These are phyloP conservation scores for Litoditis marina DNA, from an alignment of 2,888 invertebrate genomes.

Conservation along the genomic window DNA sequence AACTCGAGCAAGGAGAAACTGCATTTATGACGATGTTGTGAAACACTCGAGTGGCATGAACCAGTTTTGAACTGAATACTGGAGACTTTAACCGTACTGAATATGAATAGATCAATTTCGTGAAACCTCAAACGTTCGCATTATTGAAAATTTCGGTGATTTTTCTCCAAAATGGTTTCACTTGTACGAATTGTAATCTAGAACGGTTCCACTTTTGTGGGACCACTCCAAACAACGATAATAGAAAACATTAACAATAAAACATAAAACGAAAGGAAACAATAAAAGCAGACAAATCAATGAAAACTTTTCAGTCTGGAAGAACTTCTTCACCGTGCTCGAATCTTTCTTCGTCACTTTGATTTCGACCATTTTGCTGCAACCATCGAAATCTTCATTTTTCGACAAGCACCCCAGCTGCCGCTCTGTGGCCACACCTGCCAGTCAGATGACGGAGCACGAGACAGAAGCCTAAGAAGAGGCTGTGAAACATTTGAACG, in stretches of 20 bases:
- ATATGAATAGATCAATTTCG: too few species aligned
- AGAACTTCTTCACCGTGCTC: slow-evolving; percentile 53
- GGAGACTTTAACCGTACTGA: too few species aligned
- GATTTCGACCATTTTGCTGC: slow-evolving; percentile 53
- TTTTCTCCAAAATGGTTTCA: too few species aligned
- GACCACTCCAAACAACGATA: not conserved
- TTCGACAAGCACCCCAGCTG: slow-evolving; percentile 50
- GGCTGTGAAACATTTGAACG: not conserved
- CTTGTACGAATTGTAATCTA: not conserved
- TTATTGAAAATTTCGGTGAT: too few species aligned
- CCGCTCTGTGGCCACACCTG: slow-evolving; percentile 29
- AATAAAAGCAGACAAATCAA: too few species aligned
- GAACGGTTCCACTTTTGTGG: not conserved
- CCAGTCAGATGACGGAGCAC: slow-evolving; percentile 7
- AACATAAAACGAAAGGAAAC: too few species aligned
- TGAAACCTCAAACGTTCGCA: too few species aligned
- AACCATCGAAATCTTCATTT: slow-evolving; percentile 48
- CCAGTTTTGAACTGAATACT: too few species aligned
- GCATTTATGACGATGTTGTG: too few species aligned
- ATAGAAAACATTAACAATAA: too few species aligned
- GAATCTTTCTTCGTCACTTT: slow-evolving; percentile 58
- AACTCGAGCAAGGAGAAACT: too few species aligned
- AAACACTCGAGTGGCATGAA: too few species aligned
- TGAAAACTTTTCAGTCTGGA: slow-evolving; percentile 57
- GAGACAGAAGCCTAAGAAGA: slow-evolving; percentile 14